Evolutionary conservation across 2,797 vertebrate genomes (phyloP), one percentile per base, ranked within the genome.

Genomic region (Paratrypauchen microcephalus): DNA sequence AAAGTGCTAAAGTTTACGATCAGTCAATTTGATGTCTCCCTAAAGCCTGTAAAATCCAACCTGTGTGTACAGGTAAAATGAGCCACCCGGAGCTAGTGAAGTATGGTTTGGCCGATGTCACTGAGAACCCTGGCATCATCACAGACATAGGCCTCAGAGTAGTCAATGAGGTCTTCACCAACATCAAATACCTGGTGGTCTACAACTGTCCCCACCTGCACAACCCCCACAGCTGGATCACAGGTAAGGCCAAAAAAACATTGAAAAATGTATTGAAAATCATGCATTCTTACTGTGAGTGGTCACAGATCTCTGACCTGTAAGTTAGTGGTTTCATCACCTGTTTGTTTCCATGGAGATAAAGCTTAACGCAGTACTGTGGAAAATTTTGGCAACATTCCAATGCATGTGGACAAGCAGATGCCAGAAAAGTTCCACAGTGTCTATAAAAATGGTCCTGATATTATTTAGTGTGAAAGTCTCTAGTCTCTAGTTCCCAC

Each of bases 161-260:
- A 64, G 97, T 98, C 80, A 99, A 99, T 81, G 98, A 99, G 86
- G 97, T 99, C 59, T 99, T 99, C 86, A 94, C 96, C 61, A 97
- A 96, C 73, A 97, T 99, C 84, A 99, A 99, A 81, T 98, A 99
- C 83, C 92, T 99, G 69, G 94, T 96, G 75, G 95, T 99, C 91
- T 99, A 99, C 89, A 99, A 99, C 92, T 99, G 98, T 62, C 98
- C 98, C 15, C 98, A 99, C 91, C 94, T 99, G 65, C 97, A 99
- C 84, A 98, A 97, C 83, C 96, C 98, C 71, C 96, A 96, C 89
- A 96, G 95, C 83, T 99, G 98, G 98, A 96, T 99, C 79, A 96
- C 97, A 95, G 97, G 97, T 99, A 95, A 80, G 28, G n/a, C 47
- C 50, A 9, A 36, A 36, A 36, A 36, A 36, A 32, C 30, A 32